Conservation (phyloP, 2,888 invertebrate species). For the Hedya salicella region DNA sequence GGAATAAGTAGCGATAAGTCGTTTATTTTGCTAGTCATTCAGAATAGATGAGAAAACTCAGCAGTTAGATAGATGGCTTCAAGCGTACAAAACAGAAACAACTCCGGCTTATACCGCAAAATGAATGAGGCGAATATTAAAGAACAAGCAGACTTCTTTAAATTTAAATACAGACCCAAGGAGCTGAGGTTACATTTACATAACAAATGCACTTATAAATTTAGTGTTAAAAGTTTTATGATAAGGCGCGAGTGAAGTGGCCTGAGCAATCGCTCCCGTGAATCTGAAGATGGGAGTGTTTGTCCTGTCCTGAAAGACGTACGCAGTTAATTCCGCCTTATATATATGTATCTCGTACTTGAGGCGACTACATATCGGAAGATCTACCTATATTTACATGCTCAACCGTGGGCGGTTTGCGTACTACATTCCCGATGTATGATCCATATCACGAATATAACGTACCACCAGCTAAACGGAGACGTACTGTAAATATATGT, state of each 20-base stretch:
- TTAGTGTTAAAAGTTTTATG: constrained; percentile 59
- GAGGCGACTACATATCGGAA: neutral
- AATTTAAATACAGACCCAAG: constrained; percentile 58
- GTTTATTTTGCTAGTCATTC: constrained; percentile 9
- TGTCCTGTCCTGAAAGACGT: constrained; percentile 17
- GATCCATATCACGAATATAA: constrained; percentile 52
- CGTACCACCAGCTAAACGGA: constrained; percentile 52
- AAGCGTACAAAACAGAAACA: constrained; percentile 54
- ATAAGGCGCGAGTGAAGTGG: constrained; percentile 66
- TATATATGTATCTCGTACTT: constrained; percentile 6
- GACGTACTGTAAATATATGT: constrained; percentile 28
- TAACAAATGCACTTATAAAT: constrained; percentile 46
- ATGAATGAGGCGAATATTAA: constrained; percentile 51
- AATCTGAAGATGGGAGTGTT: constrained; percentile 62
- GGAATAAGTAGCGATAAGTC: constrained; percentile 8
- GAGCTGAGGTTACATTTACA: constrained; percentile 52
- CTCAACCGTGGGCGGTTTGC: constrained; percentile 55
- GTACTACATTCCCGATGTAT: constrained; percentile 57
- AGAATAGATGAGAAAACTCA: constrained; percentile 3
- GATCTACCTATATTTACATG: constrained; percentile 26
- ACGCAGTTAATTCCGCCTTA: constrained; percentile 11
- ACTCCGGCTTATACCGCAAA: constrained; percentile 38
- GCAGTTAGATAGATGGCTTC: constrained; percentile 18
- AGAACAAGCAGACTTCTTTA: constrained; percentile 59
- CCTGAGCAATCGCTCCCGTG: constrained; percentile 65